These are phyloP conservation scores for Aegypius monachus DNA, from an alignment of 2,113 vertebrate genomes.

Conservation along the genomic window DNA sequence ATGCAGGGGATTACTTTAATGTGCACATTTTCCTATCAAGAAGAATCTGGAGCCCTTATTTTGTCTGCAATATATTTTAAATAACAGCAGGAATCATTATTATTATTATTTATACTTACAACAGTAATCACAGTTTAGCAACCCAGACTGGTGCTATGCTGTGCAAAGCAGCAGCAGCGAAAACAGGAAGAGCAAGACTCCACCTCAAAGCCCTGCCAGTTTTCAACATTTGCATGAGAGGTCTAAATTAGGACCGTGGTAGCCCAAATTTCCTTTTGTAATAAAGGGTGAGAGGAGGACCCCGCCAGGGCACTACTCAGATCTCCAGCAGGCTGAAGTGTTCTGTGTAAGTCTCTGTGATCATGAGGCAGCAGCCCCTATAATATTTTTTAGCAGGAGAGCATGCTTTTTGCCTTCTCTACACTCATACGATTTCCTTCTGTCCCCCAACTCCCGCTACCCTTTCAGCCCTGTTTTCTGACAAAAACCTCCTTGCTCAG, in stretches of 20 bases:
- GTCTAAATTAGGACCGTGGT: neutral
- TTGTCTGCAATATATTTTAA: neutral
- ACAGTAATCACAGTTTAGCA: neutral
- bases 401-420: neutral
- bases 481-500: neutral
- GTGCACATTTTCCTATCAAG: neutral
- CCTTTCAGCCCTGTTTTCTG: neutral
- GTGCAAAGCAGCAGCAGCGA: neutral
- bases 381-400: neutral
- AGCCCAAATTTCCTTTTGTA: neutral
- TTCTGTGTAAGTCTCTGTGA: neutral
- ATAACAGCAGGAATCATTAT: neutral
- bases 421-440: fast-evolving
- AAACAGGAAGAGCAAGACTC: neutral
- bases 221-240: neutral
- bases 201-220: neutral
- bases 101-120: neutral
- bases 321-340: neutral
- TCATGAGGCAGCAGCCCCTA: neutral
- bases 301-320: neutral
- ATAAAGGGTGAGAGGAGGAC: neutral
- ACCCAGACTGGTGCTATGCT: neutral
- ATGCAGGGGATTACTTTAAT: neutral
- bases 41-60: neutral
- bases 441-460: neutral